These are phyloP conservation scores for Bombus picipes DNA, from an alignment of 1,140 invertebrate genomes.

Conservation along the genomic window DNA sequence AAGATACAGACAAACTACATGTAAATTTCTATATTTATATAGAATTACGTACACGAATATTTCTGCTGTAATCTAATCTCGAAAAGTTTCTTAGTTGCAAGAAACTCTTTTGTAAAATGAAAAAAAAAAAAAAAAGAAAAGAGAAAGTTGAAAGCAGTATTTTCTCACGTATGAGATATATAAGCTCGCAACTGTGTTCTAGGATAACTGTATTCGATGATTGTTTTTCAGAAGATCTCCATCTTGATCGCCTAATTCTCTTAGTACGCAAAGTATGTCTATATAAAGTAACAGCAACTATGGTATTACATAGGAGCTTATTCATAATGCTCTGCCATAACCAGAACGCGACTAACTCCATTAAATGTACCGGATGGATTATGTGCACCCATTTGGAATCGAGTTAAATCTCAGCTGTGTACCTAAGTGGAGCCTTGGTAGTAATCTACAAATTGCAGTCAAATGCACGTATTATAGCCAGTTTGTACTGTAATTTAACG, in stretches of 20 bases:
- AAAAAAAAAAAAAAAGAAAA: neutral
- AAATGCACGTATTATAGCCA: conserved; percentile 29
- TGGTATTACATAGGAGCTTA: conserved; percentile 44
- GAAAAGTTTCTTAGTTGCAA: too few relatives aligned
- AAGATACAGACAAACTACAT: too few relatives aligned
- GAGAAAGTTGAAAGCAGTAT: neutral
- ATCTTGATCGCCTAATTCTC: neutral
- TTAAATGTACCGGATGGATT: conserved; percentile 55
- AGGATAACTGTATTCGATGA: neutral
- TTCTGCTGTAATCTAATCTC: too few relatives aligned
- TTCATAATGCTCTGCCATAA: conserved; percentile 61
- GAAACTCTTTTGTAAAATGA: neutral
- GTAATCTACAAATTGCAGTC: conserved; percentile 50
- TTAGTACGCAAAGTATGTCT: neutral
- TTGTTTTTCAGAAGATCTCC: neutral
- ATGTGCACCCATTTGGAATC: conserved; percentile 53
- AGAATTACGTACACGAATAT: too few relatives aligned
- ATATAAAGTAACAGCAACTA: conserved; percentile 3
- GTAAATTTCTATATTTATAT: too few relatives aligned
- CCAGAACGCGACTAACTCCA: conserved; percentile 46
- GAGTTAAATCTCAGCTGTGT: conserved; percentile 44
- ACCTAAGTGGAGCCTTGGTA: conserved; percentile 8
- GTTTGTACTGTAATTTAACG: conserved; percentile 44
- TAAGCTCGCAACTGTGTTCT: too few relatives aligned
- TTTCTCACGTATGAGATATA: neutral